A percentile compares a stretch with the other conserved stretches of the same genome.
Evolutionary conservation across 2,797 vertebrate species (phyloP).

Genomic region (Urosaurus nigricauda): DNA sequence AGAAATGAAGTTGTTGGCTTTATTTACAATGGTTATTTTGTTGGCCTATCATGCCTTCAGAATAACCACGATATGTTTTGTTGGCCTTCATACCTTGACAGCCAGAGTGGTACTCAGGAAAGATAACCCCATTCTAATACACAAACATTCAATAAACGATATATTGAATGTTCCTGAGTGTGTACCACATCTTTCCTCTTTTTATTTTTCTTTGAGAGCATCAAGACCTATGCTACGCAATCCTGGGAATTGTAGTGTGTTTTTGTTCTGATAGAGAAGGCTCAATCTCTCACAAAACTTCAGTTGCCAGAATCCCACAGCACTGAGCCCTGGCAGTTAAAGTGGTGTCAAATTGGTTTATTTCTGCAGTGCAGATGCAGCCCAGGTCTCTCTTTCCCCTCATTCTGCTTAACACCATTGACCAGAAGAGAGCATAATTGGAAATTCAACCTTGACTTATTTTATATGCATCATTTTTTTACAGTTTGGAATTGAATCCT

Average conservation of each 20-base stretch:
- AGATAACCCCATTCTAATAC: neutral
- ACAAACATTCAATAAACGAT: neutral
- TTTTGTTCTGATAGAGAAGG: too few relatives aligned
- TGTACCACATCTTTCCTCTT: neutral
- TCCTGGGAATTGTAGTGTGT: too few relatives aligned
- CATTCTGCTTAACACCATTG: too few relatives aligned
- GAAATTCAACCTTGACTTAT: neutral
- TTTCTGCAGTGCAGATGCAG: too few relatives aligned
- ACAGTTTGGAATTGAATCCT: neutral
- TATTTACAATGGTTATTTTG: neutral
- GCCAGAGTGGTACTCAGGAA: neutral
- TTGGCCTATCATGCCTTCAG: too few relatives aligned
- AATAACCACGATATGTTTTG: too few relatives aligned
- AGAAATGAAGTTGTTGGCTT: neutral
- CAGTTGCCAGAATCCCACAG: too few relatives aligned
- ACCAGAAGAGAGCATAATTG: neutral
- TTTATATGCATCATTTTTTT: neutral
- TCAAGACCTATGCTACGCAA: neutral
- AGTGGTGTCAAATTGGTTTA: too few relatives aligned
- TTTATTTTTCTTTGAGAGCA: constrained; percentile 10
- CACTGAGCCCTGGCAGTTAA: too few relatives aligned
- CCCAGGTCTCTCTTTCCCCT: neutral
- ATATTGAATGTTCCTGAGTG: too few relatives aligned
- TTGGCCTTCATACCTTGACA: too few relatives aligned
- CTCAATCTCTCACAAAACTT: too few relatives aligned